A percentile compares a stretch with the other conserved stretches of the same genome.
Conservation (phyloP, 2,113 vertebrate genomes). For the Centropus unirufus region DNA sequence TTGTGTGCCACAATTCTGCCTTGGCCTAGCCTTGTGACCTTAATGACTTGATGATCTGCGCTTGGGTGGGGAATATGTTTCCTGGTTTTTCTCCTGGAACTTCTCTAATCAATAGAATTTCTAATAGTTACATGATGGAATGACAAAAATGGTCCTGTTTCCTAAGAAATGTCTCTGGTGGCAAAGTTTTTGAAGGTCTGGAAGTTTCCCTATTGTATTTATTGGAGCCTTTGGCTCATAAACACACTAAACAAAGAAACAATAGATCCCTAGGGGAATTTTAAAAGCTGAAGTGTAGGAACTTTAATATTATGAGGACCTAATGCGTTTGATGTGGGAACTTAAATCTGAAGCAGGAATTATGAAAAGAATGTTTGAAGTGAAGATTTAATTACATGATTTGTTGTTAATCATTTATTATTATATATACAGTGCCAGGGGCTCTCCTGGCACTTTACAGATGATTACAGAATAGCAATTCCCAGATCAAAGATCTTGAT, state of each 20-base stretch:
- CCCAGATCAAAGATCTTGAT: conserved; percentile 59
- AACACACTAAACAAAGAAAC: conserved; percentile 68
- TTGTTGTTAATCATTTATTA: conserved; percentile 64
- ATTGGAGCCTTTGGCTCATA: conserved; percentile 51
- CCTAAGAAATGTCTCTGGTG: conserved; percentile 37
- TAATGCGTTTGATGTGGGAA: conserved; percentile 59
- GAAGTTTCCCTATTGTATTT: conserved; percentile 58
- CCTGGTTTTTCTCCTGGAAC: neutral
- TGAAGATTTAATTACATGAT: conserved; percentile 62
- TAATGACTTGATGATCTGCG: neutral
- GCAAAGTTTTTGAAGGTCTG: conserved; percentile 59
- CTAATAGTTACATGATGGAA: conserved; percentile 10
- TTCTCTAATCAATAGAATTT: conserved; percentile 31
- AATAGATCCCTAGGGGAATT: conserved; percentile 58
- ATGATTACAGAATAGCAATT: conserved; percentile 61
- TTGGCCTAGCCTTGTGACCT: neutral
- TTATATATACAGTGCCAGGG: conserved; percentile 55
- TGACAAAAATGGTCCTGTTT: conserved; percentile 51
- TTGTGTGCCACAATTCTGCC: neutral
- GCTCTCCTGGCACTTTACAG: conserved; percentile 58
- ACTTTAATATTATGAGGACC: conserved; percentile 54
- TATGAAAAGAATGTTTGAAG: conserved; percentile 45
- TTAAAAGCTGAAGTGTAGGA: conserved; percentile 60
- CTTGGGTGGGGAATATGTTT: neutral
- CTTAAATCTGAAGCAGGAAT: conserved; percentile 54